Evolutionary conservation across 2,797 vertebrate species (phyloP), one percentile per base, ranked within the genome.

Genomic region (Dendrocincla fuliginosa): DNA sequence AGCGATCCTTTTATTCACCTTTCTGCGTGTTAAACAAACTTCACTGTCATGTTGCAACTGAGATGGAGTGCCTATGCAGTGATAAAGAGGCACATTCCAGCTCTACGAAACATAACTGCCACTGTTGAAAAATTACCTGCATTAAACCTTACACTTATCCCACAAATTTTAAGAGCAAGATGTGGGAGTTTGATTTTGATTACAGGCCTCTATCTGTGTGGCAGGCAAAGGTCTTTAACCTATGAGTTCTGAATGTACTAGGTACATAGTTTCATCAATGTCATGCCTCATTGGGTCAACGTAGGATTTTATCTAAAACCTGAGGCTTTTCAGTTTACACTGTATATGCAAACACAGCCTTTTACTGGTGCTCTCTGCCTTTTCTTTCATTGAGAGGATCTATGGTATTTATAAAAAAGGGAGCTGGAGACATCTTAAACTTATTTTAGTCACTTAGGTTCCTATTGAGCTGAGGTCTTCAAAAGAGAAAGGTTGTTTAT

Each of bases 81-180:
- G 96, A 97, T 95, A 97, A 97, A 96, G 85, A 96, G 92, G 70
- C 90, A 89, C 93, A 96, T 96, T 97, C 95, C 95, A 97, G 78
- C 84, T 60, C 65, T 10, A 83, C 24, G 33, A 94, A 96, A 97
- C 97, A 53, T 95, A 97, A 95, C 82, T 96, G 97, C 91, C 95
- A 97, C 71, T 92, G 91, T 64, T 97, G 96, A 98, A 97, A 97
- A 97, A 96, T 96, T 94, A 97, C 95, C 95, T 97, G 94, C 95
- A 97, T 96, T 96, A 96, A 95, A 97, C 91, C 90, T 83, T 95
- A 95, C 69, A 95, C 91, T 97, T 96, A 95, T 77, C 81, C 92
- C 91, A 82, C 81, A 90, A 13, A 96, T 77, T 94, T 95, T 90
- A 94, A 96, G 91, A 96, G 91, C 73, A 90, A 87, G 85, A 96